Base-by-base conservation (phyloP, 2,113 vertebrate genomes). In the Aplodontia rufa region DNA sequence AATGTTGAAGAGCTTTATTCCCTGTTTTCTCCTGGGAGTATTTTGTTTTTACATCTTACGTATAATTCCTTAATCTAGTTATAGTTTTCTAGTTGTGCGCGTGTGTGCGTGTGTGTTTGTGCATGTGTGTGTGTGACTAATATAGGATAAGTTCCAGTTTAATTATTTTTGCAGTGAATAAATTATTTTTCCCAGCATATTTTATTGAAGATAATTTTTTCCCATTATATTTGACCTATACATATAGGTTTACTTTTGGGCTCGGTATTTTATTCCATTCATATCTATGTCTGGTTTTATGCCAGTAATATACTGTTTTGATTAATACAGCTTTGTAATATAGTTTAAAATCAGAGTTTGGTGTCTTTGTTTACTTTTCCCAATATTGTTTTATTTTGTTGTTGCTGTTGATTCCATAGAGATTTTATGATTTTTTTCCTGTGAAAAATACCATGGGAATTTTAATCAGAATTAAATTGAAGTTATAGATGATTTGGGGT, bases 211-310 rank as follows among this genome's bases (percentile, higher is more conserved):
- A 45, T 9, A 78, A 1, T 7, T 10, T 7, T 49, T 49, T 51
- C 45, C 4, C 6, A 2, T 47, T 3, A 64, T 80, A 3, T 64
- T 47, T 35, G 28, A 45, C 7, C 1, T 1, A 7, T 28, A 8
- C 4, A 1, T 10, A 19, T 16, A 6, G 28, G 16, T 12, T 24
- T 53, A 37, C 32, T 53, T 90, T 17, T 53, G n/a, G 5, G 5
- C 16, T 66, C 30, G 47, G 22, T 12, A 17, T 22, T 40, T 2
- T 49, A 12, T 28, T 76, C 6, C 28, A 42, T 26, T 20, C 26
- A 1, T 49, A 5, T 64, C 14, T 40, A 8, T 76, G 22, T 8
- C 45, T 68, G 28, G 17, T 53, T 55, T 80, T 42, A 55, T 80
- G 7, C 22, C 20, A 80, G 5, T 30, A 80, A 45, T 11, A 4